phyloP scores from a whole-genome alignment of 2,113 vertebrate species.

The Proterorhinus semilunaris region DNA sequence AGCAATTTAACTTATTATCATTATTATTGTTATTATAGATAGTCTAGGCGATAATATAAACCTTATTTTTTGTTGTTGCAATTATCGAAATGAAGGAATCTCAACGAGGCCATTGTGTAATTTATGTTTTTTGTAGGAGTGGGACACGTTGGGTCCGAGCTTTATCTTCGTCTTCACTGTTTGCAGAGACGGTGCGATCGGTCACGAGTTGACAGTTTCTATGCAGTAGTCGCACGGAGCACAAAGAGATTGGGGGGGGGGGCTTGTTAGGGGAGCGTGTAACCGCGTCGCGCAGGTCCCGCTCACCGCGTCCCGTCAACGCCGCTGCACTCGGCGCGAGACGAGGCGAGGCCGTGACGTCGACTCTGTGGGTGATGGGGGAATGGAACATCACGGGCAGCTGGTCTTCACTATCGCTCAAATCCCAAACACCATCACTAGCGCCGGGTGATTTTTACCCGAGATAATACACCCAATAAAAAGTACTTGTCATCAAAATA shows the following conservation, averaged over 20 bases:
- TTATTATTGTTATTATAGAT: slow-evolving; percentile 72
- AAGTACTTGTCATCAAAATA: too few species aligned
- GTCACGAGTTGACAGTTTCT: slow-evolving; percentile 51
- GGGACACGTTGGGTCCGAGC: slow-evolving; percentile 48
- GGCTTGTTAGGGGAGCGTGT: slow-evolving; percentile 33
- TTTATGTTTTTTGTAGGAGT: slow-evolving; percentile 46
- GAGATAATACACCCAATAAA: too few species aligned
- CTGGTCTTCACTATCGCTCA: too few species aligned
- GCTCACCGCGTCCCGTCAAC: slow-evolving; percentile 38
- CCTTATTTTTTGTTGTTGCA: slow-evolving; percentile 70
- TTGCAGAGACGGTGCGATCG: slow-evolving; percentile 37
- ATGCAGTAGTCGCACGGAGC: slow-evolving; percentile 71
- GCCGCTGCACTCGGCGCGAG: neutral
- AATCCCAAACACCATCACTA: too few species aligned
- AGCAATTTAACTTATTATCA: slow-evolving; percentile 83
- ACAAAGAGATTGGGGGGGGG: slow-evolving; percentile 53
- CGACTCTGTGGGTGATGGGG: too few species aligned
- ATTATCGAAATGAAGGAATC: slow-evolving; percentile 61
- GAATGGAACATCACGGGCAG: too few species aligned
- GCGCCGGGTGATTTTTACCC: too few species aligned
- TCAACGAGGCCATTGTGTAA: slow-evolving; percentile 53
- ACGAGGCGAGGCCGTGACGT: too few species aligned
- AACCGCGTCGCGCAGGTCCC: slow-evolving; percentile 31
- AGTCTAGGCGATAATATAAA: slow-evolving; percentile 83
- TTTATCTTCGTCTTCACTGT: slow-evolving; percentile 59